Evolutionary conservation across 2,113 vertebrate species (phyloP).

Genomic region (Gnathonemus echidnorhynchus): DNA sequence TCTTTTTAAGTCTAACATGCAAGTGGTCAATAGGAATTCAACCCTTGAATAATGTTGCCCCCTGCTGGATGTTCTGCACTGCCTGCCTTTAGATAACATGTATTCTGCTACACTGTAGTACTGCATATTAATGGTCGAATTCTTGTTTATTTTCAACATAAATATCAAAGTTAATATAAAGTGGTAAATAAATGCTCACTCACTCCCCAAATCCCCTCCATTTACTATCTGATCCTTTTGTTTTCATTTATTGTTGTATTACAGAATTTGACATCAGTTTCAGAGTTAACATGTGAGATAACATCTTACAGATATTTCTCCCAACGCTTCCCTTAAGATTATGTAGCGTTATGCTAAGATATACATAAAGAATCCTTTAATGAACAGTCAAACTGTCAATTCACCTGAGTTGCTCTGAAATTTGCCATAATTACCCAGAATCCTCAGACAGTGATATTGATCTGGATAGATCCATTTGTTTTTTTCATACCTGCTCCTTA

Average conservation of each 20-base stretch:
- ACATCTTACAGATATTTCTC: not conserved
- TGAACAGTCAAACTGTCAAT: not conserved
- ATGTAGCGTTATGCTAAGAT: not conserved
- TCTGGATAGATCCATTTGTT: not conserved
- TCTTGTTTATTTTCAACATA: not conserved
- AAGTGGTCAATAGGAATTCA: not conserved
- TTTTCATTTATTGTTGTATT: not conserved
- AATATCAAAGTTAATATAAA: not conserved
- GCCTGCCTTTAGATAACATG: not conserved
- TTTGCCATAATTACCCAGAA: not conserved
- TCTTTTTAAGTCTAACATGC: slow-evolving; percentile 37
- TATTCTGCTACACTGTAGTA: not conserved
- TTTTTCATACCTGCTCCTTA: not conserved
- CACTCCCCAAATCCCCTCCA: not conserved
- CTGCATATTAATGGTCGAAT: not conserved
- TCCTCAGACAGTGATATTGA: not conserved
- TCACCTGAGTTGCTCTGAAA: not conserved
- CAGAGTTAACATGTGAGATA: not conserved
- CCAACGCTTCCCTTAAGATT: not conserved
- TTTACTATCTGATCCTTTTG: not conserved
- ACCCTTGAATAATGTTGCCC: slow-evolving; percentile 24
- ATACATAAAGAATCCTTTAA: not conserved
- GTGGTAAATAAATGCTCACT: not conserved
- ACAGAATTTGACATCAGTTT: not conserved
- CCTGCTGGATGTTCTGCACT: slow-evolving; percentile 23